Conservation (phyloP, 1,140 invertebrate species). For the Drosophila orena region DNA sequence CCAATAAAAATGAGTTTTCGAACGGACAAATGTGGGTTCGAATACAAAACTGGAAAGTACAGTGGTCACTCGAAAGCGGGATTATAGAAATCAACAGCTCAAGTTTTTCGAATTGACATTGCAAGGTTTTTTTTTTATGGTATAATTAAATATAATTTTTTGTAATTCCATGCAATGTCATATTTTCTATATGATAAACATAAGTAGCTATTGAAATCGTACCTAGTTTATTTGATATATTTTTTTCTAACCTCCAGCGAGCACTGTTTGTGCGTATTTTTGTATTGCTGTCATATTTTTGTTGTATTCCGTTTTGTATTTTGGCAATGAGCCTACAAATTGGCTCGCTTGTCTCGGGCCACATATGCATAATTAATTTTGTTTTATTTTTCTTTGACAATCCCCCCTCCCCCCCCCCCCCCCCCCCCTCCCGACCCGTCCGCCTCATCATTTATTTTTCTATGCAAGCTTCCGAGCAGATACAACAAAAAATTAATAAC, state of each 20-base stretch:
- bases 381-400: slow-evolving; percentile 48
- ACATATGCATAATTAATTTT: slow-evolving; percentile 72
- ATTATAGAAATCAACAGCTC: no score
- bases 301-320: slow-evolving; percentile 38
- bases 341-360: slow-evolving; percentile 68
- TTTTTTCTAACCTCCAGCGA: neutral
- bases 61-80: neutral
- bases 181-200: no score
- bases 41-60: slow-evolving; percentile 28
- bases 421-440: neutral
- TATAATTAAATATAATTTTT: no score
- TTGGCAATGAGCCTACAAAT: slow-evolving; percentile 78
- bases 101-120: no score
- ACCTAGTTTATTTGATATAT: neutral
- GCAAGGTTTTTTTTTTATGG: neutral
- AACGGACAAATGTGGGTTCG: slow-evolving; percentile 17
- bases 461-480: slow-evolving; percentile 48
- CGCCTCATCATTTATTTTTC: slow-evolving; percentile 29
- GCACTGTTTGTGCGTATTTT: slow-evolving; percentile 6
- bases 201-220: neutral
- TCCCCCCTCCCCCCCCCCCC: neutral
- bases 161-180: no score
- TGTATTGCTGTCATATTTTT: slow-evolving; percentile 6
- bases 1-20: slow-evolving; percentile 48
- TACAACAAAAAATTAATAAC: slow-evolving; percentile 49